A percentile compares a stretch with the other conserved stretches of the same genome.
Conservation (phyloP, 2,113 vertebrate species). For the Alligator sinensis region DNA sequence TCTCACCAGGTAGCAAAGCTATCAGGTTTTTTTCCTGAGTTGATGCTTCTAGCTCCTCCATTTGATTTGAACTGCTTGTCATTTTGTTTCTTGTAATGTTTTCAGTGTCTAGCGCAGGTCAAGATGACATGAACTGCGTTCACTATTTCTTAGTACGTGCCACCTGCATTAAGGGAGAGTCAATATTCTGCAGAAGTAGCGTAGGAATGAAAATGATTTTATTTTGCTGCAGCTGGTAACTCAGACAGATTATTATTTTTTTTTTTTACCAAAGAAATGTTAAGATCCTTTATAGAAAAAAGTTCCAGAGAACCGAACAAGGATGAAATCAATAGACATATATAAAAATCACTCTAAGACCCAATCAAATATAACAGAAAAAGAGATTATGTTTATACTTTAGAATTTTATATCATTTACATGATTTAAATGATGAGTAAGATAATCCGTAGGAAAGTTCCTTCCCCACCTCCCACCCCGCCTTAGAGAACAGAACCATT, state of each 20-base stretch:
- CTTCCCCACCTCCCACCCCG: not conserved
- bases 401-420: too few species aligned
- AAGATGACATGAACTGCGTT: not conserved
- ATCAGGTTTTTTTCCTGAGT: not conserved
- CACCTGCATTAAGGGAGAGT: too few species aligned
- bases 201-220: not conserved
- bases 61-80: not conserved
- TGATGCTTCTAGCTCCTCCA: not conserved
- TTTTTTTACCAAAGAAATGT: not conserved
- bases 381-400: not conserved
- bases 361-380: not conserved
- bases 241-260: too few species aligned
- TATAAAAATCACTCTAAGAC: not conserved
- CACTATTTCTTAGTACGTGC: not conserved
- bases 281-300: not conserved
- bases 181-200: not conserved
- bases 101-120: not conserved
- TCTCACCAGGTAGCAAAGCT: too few species aligned
- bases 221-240: not conserved
- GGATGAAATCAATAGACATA: not conserved
- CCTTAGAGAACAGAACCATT: not conserved
- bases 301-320: not conserved
- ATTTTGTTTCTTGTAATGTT: too few species aligned
- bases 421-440: not conserved
- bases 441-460: not conserved